Evolutionary conservation across 2,888 invertebrate genomes (phyloP), one percentile per base, ranked within the genome.

Genomic region (Leucoma salicis): DNA sequence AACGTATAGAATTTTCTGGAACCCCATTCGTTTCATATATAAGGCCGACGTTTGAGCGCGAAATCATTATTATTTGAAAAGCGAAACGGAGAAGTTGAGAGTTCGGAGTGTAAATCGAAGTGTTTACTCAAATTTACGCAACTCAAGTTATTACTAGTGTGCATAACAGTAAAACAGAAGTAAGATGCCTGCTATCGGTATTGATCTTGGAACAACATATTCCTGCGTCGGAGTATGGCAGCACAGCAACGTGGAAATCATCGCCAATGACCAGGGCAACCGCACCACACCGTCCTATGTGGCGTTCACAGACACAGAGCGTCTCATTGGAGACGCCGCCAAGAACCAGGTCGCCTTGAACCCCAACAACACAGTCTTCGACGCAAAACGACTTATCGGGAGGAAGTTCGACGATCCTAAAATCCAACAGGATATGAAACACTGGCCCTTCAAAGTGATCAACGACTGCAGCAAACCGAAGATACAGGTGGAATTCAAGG

Each of bases 341-440:
- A 93, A 94, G 77, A 94, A 93, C 80, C 92, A 93, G 79, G 93
- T 93, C 35, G 93, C 93, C 28, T 90, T 93, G 87, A 95, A 95
- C 78, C 95, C 95, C 29, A 90, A 69, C 70, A 95, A 95, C 87
- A 94, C 95, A 0, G 92, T 94, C 21, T 94, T 93, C 76, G 92
- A 93, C 70, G 93, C 95, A 12, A 95, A 96, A 66, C 91, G 97
- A 54, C 88, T 96, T 46, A 96, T 97, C 70, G 96, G 96, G 82
- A 90, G 95, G 42, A 91, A 91, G 49, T 94, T 91, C 77, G 93
- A 94, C 54, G 95, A 95, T 67, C 74, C 90, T 0, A 92, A 94
- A 60, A 95, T 95, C 29, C 95, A 95, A 68, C 90, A 91, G 18
- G 96, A 97, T 74, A 93, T 95, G 91, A 94, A 95, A 66, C 94